Evolutionary conservation across 1,140 invertebrate genomes (phyloP).

Genomic region (Lepidurus arcticus): DNA sequence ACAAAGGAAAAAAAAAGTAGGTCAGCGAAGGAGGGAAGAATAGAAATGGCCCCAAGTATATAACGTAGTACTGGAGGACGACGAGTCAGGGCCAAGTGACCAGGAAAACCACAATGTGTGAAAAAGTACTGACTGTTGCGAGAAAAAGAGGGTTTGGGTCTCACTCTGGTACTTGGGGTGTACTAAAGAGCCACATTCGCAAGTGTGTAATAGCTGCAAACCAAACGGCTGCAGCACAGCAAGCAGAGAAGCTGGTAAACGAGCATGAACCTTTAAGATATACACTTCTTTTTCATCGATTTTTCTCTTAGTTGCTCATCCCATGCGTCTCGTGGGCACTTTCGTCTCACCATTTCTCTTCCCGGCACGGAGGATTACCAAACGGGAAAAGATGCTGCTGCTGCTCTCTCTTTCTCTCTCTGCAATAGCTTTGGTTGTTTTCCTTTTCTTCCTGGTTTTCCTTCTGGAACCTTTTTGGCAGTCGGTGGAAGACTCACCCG

Average conservation of each 20-base stretch:
- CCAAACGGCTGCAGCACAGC: background rate
- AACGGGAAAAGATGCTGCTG: background rate
- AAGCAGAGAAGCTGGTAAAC: background rate
- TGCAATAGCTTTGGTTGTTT: background rate
- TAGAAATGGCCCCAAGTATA: no score
- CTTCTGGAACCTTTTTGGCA: background rate
- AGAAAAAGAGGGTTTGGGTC: background rate
- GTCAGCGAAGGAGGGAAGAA: no score
- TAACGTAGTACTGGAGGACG: no score
- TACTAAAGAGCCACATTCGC: background rate
- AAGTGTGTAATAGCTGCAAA: background rate
- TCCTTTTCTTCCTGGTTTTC: background rate
- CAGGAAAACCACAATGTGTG: background rate
- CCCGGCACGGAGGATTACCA: conserved; percentile 7
- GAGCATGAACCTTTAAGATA: background rate
- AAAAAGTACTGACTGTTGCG: background rate
- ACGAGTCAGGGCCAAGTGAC: background rate
- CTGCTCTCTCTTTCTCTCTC: background rate
- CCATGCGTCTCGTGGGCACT: background rate
- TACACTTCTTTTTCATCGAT: background rate
- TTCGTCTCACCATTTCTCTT: background rate
- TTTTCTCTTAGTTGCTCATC: conserved; percentile 5
- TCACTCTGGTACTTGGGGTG: background rate
- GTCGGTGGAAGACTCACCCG: background rate
- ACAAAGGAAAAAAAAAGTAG: no score